Conservation (phyloP, 1,140 invertebrate species). For the Panulirus ornatus region DNA sequence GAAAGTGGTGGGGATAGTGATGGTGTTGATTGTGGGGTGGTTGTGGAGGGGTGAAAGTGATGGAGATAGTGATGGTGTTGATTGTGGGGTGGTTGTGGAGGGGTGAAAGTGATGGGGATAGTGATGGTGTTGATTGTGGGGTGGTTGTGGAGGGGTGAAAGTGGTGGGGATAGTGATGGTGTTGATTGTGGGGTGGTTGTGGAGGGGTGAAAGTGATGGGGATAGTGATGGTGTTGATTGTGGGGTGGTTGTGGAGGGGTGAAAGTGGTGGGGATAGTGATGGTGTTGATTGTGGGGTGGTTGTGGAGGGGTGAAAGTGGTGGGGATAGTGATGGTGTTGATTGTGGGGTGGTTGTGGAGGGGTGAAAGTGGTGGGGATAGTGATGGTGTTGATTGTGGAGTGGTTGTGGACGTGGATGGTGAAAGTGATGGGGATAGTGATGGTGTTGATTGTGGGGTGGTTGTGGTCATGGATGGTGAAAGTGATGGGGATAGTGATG, state of each 20-base stretch:
- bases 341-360: constrained; percentile 7
- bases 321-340: background rate
- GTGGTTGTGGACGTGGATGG: background rate
- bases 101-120: background rate
- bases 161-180: background rate
- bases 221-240: background rate
- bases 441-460: background rate
- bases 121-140: background rate
- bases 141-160: background rate
- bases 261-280: background rate
- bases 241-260: constrained; percentile 6
- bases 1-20: background rate
- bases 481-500: background rate
- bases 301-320: background rate
- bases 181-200: background rate
- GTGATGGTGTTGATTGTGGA: background rate
- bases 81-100: background rate
- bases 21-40: background rate
- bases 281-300: constrained; percentile 1
- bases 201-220: background rate
- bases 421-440: background rate
- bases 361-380: background rate
- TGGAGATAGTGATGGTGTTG: background rate
- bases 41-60: background rate
- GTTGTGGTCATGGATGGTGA: background rate